Evolutionary conservation across 1,140 invertebrate genomes (phyloP).

Genomic region (Cotesia chilonis): DNA sequence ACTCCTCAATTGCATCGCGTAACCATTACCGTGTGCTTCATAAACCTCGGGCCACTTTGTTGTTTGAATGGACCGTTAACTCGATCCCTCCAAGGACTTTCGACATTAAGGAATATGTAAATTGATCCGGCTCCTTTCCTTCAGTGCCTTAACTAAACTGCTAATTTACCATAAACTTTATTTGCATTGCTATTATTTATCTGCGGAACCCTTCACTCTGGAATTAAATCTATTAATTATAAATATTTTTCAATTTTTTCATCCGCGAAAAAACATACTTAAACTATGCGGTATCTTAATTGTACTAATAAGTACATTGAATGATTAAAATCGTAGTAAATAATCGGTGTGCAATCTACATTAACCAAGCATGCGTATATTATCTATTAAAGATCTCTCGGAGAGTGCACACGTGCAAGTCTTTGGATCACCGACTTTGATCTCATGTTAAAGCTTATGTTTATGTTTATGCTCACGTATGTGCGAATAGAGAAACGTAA

Average conservation of each 20-base stretch:
- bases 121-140: neutral
- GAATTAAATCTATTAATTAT: neutral
- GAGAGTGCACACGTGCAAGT: conserved; percentile 1
- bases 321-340: neutral
- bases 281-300: conserved; percentile 1
- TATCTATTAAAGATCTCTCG: conserved; percentile 20
- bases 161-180: no score
- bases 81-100: conserved; percentile 31
- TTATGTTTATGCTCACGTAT: no score
- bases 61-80: conserved; percentile 41
- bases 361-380: conserved; percentile 25
- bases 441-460: neutral
- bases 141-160: neutral
- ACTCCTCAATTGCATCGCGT: conserved; percentile 15
- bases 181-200: no score
- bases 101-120: conserved; percentile 1
- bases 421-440: conserved; percentile 13
- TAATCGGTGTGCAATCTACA: conserved; percentile 31
- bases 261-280: no score
- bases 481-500: conserved; percentile 7
- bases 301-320: conserved; percentile 16
- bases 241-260: neutral
- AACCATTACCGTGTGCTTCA: conserved; percentile 48
- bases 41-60: conserved; percentile 48
- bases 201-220: no score